phyloP scores from a whole-genome alignment of 2,797 vertebrate genomes.

The Tauraco hartlaubi region DNA sequence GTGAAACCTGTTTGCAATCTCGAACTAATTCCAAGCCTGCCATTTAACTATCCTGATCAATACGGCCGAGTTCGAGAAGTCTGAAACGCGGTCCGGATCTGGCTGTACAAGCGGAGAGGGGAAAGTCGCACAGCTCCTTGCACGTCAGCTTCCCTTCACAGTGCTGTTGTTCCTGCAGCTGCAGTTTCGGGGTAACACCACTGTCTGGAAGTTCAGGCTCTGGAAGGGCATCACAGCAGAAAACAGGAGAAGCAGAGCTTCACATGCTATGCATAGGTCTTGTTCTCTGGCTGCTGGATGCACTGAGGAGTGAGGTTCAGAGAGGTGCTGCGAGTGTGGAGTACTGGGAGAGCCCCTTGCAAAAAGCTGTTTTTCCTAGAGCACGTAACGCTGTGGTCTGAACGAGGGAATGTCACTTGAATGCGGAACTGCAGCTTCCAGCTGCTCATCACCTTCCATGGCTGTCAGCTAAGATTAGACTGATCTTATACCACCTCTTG shows the following conservation, averaged over 20 bases:
- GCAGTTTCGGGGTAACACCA: neutral
- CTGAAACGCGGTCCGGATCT: neutral
- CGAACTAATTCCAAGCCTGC: neutral
- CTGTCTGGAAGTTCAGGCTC: neutral
- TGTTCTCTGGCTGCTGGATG: neutral
- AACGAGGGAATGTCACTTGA: neutral
- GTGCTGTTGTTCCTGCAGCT: neutral
- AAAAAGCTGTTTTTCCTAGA: neutral
- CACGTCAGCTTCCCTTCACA: neutral
- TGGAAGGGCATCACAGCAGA: neutral
- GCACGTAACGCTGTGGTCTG: fast-evolving
- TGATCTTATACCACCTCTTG: neutral
- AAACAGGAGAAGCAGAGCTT: neutral
- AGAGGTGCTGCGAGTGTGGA: fast-evolving
- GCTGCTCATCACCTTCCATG: neutral
- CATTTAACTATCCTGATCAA: slow-evolving; percentile 15
- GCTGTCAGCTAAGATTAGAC: neutral
- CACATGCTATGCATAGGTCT: neutral
- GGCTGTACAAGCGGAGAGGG: neutral
- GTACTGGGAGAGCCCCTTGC: neutral
- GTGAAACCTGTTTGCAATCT: neutral
- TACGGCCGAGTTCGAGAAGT: neutral
- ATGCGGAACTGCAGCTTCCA: neutral
- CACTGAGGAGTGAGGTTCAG: neutral
- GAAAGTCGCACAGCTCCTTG: neutral